phyloP scores from a whole-genome alignment of 2,797 vertebrate species.

The Trematomus bernacchii region DNA sequence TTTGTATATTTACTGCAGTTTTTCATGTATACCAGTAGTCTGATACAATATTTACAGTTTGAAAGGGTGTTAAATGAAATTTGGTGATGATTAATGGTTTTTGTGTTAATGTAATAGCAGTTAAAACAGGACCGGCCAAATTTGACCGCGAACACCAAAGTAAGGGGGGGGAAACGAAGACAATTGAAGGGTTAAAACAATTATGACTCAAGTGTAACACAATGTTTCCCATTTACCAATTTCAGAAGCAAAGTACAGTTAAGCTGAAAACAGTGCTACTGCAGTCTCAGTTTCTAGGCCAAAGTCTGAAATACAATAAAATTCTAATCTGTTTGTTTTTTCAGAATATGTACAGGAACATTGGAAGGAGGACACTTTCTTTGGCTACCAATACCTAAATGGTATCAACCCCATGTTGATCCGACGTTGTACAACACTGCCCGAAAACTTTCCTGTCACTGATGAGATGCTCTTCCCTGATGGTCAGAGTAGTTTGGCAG shows the following conservation, averaged over 20 bases:
- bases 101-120: too few relatives aligned
- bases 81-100: too few relatives aligned
- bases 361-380: constrained; percentile 75
- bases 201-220: background rate
- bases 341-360: constrained; percentile 68
- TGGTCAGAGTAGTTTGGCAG: constrained; percentile 4
- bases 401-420: constrained; percentile 77
- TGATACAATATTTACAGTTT: too few relatives aligned
- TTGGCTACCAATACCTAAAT: constrained; percentile 78
- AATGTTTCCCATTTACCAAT: background rate
- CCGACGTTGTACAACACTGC: constrained; percentile 56
- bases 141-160: too few relatives aligned
- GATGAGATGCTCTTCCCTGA: constrained; percentile 46
- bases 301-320: background rate
- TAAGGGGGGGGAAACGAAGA: too few relatives aligned
- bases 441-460: constrained; percentile 66
- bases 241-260: background rate
- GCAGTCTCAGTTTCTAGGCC: background rate
- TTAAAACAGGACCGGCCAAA: too few relatives aligned
- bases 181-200: too few relatives aligned
- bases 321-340: background rate
- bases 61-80: too few relatives aligned
- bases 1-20: too few relatives aligned
- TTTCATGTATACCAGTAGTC: too few relatives aligned
- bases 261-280: background rate